Percentiles rank a stretch among this genome's conserved stretches.
Evolutionary conservation across 2,888 invertebrate species (phyloP).

Genomic region (Dynastes tityus): DNA sequence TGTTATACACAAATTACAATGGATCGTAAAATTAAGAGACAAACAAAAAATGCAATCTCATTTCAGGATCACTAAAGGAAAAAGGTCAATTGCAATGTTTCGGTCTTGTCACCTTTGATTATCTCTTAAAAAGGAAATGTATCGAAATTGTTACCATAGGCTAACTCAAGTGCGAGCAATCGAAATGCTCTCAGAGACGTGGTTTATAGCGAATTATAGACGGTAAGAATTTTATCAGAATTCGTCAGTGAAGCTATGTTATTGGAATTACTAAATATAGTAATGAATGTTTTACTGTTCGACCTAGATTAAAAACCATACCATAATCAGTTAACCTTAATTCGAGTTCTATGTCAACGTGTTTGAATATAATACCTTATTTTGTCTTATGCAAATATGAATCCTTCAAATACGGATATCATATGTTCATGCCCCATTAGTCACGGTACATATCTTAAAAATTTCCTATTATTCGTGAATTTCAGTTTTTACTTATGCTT

Average conservation of each 20-base stretch:
- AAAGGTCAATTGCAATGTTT: neutral
- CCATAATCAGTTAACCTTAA: constrained; percentile 37
- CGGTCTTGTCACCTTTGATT: constrained; percentile 10
- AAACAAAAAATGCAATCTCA: no score
- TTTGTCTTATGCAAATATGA: neutral
- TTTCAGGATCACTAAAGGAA: neutral
- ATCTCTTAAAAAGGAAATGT: constrained; percentile 28
- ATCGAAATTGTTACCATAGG: constrained; percentile 21
- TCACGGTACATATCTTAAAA: no score
- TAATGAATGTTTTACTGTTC: constrained; percentile 33
- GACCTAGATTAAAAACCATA: constrained; percentile 37
- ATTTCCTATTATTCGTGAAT: no score
- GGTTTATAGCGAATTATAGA: constrained; percentile 1
- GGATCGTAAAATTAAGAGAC: no score
- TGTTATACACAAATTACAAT: no score
- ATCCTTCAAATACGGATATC: constrained; percentile 13
- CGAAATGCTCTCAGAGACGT: neutral
- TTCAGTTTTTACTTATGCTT: no score
- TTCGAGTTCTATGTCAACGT: constrained; percentile 19
- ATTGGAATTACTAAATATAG: constrained; percentile 48
- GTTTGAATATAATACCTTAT: neutral
- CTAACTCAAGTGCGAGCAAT: constrained; percentile 8
- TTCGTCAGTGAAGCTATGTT: constrained; percentile 40
- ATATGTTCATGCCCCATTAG: neutral
- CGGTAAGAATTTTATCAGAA: neutral